Conservation (phyloP, 2,797 vertebrate species). For the Sphenopsis melanotis region DNA sequence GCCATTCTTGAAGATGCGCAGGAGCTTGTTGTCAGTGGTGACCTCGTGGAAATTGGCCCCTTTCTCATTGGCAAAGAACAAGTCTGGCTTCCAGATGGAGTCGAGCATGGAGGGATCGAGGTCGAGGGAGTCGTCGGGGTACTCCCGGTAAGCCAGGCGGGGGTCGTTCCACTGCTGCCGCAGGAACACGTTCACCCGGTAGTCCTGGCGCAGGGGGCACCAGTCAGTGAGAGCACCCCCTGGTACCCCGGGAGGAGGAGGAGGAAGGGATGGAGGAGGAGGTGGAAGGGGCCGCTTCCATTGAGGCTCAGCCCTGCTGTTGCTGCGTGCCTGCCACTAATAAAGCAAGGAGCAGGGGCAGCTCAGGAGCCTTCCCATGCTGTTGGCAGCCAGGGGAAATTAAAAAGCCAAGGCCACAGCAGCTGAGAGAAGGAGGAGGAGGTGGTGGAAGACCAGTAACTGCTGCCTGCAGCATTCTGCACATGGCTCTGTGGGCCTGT, state of each 20-base stretch:
- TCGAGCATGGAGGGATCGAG: slow-evolving; percentile 94
- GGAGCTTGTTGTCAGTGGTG: slow-evolving; percentile 93
- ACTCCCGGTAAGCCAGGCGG: slow-evolving; percentile 88
- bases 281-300: neutral
- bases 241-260: fast-evolving
- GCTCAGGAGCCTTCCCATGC: neutral
- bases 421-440: neutral
- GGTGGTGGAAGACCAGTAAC: neutral
- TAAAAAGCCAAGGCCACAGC: neutral
- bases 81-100: slow-evolving; percentile 95
- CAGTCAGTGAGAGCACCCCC: fast-evolving
- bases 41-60: slow-evolving; percentile 94
- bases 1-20: slow-evolving; percentile 92
- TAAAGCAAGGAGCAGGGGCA: fast-evolving
- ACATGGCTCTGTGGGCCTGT: neutral
- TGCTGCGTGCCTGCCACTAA: neutral
- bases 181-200: slow-evolving; percentile 91
- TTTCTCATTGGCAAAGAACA: slow-evolving; percentile 96
- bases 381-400: neutral
- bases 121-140: slow-evolving; percentile 90
- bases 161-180: slow-evolving; percentile 94
- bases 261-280: neutral
- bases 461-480: neutral
- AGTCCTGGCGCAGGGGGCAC: slow-evolving; percentile 78
- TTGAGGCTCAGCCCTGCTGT: neutral